Conservation (phyloP, 2,797 vertebrate genomes). For the Rhinoraja longicauda region DNA sequence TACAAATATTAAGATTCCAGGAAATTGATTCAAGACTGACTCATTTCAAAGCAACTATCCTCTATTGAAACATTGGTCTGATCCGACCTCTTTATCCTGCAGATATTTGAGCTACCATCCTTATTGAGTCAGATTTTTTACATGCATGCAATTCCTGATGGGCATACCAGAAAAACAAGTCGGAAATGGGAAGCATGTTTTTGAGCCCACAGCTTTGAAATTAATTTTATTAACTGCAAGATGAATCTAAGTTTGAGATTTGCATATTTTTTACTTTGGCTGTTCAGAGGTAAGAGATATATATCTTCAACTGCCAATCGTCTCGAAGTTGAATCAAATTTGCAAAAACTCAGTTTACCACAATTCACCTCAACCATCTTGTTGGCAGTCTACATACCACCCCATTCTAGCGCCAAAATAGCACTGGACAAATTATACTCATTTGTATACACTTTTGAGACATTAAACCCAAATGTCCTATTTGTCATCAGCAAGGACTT, state of each 20-base stretch:
- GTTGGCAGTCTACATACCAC: no score
- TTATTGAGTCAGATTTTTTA: not conserved
- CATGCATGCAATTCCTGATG: not conserved
- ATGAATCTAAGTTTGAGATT: not conserved
- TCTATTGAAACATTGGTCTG: not conserved
- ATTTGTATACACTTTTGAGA: no score
- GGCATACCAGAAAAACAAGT: not conserved
- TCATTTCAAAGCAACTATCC: not conserved
- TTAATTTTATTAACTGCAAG: not conserved
- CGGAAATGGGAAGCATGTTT: not conserved
- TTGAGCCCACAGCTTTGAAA: not conserved
- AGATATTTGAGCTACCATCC: not conserved
- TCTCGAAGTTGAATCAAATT: not conserved
- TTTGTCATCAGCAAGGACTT: no score
- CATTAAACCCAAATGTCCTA: no score
- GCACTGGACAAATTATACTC: no score
- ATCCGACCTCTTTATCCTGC: not conserved
- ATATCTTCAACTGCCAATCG: not conserved
- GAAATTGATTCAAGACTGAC: not conserved
- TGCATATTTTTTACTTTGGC: not conserved
- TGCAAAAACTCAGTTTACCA: not conserved
- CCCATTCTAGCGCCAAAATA: no score
- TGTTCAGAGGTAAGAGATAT: not conserved
- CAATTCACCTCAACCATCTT: not conserved
- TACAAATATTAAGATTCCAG: slow-evolving; percentile 12